Percentiles rank a stretch among this genome's conserved stretches.
phyloP scores from a whole-genome alignment of 2,888 invertebrate genomes.

The Mimachlamys varia region DNA sequence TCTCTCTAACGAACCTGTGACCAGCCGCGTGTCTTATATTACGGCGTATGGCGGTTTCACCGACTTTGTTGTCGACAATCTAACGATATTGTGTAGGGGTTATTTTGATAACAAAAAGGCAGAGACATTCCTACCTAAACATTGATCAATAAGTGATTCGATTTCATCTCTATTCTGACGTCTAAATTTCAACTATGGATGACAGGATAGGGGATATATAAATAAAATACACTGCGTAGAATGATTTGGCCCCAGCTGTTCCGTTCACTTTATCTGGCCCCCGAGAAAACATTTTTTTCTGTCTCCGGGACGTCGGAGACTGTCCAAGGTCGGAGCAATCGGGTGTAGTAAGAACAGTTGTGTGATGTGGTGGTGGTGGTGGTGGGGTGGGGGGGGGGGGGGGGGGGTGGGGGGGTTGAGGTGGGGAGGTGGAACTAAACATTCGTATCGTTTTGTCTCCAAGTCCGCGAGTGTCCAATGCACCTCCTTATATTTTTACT shows the following conservation, averaged over 20 bases:
- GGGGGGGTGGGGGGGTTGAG: too few relatives aligned
- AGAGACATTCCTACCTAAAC: background rate
- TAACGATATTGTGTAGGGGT: background rate
- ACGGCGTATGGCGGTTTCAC: background rate
- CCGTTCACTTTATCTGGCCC: too few relatives aligned
- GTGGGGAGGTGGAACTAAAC: background rate
- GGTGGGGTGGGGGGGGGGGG: too few relatives aligned
- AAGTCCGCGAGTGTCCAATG: background rate
- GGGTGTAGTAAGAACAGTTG: background rate
- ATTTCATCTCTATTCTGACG: background rate
- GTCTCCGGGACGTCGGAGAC: background rate
- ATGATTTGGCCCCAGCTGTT: background rate
- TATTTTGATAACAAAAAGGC: background rate
- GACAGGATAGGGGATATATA: background rate
- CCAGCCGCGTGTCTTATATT: background rate
- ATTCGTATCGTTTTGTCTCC: background rate
- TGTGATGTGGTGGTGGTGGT: background rate
- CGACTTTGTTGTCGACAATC: background rate
- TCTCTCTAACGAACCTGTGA: background rate
- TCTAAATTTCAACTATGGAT: background rate
- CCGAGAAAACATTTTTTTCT: background rate
- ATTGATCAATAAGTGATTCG: background rate
- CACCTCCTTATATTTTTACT: background rate
- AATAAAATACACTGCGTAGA: background rate
- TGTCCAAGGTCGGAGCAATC: background rate